Base-by-base conservation (phyloP, 2,113 vertebrate species). In the Bos javanicus region DNA sequence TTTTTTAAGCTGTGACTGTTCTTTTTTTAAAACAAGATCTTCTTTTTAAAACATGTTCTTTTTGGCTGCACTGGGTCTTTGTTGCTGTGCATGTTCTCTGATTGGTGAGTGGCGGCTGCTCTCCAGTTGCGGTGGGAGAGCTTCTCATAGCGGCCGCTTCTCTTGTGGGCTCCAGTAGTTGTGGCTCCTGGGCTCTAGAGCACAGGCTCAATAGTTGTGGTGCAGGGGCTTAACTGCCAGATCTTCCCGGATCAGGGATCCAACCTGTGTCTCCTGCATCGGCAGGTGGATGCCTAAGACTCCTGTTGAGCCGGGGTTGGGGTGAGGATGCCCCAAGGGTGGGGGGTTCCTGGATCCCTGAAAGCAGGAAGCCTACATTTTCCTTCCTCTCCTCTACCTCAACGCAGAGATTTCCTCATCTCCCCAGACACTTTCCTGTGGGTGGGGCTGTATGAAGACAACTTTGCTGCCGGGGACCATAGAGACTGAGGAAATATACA, bases 401-500 rank as follows among this genome's bases (percentile, higher is more conserved):
- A n/a, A 43, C 30, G 33, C 39, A 3, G 54, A 54, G 76, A 71
- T 94, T 97, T 95, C 97, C 30, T 86, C 97, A 97, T 94, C 76
- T 57, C 12, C 60, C 16, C 4, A 2, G 43, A 82, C 8, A 30
- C 48, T 87, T 98, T 98, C 97, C 94, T 76, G 96, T 96, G 95
- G 95, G 96, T 26, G 87, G 86, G 76, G 92, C 57, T 52, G 21
- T 91, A 60, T 46, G 74, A 39, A 85, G 67, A 59, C 71, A 87
- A 19, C 78, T 2, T 4, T 10, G 67, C 54, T 8, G 17, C 39
- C 5, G 1, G 82, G 52, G 21, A 14, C 50, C 23, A 28, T 60
- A 82, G 84, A 85, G 13, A 28, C 83, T 33, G 81, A 78, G 17
- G 80, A 94, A 62, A 95, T 43, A 90, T 71, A 33, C 54, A 16